Evolutionary conservation across 2,113 vertebrate species (phyloP).

Genomic region (Spilogale gracilis): DNA sequence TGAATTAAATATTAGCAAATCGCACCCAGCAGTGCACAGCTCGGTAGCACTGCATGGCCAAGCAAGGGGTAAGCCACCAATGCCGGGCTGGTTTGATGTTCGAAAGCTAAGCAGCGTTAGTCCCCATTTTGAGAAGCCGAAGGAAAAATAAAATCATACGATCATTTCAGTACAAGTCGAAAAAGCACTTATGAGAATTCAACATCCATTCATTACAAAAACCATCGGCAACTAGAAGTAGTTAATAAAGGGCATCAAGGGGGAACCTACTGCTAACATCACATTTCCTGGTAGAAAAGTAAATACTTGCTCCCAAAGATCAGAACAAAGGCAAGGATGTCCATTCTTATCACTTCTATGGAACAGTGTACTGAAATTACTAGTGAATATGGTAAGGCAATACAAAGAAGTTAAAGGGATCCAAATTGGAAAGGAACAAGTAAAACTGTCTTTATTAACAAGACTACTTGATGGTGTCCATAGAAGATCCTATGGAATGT

Average conservation of each 20-base stretch:
- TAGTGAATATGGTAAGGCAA: not conserved
- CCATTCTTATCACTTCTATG: not conserved
- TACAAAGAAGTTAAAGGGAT: conserved; percentile 1
- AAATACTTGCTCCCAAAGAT: not conserved
- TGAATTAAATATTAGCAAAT: not conserved
- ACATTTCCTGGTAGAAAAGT: not conserved
- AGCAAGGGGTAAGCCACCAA: not conserved
- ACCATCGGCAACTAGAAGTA: not conserved
- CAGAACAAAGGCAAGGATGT: not conserved
- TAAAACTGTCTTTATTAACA: not conserved
- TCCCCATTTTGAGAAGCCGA: not conserved
- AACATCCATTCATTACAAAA: not conserved
- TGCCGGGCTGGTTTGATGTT: not conserved
- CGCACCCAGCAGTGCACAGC: not conserved
- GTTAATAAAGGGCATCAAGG: not conserved
- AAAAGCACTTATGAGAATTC: not conserved
- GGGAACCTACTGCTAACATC: not conserved
- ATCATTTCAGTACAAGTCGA: not conserved
- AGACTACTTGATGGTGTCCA: not conserved
- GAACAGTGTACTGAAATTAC: not conserved
- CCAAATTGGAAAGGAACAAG: not conserved
- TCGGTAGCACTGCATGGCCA: not conserved
- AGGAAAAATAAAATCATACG: too few species aligned
- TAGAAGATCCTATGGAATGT: not conserved
- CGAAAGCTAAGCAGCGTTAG: not conserved